phyloP scores from a whole-genome alignment of 2,113 vertebrate genomes.

The Pluvianellus socialis region DNA sequence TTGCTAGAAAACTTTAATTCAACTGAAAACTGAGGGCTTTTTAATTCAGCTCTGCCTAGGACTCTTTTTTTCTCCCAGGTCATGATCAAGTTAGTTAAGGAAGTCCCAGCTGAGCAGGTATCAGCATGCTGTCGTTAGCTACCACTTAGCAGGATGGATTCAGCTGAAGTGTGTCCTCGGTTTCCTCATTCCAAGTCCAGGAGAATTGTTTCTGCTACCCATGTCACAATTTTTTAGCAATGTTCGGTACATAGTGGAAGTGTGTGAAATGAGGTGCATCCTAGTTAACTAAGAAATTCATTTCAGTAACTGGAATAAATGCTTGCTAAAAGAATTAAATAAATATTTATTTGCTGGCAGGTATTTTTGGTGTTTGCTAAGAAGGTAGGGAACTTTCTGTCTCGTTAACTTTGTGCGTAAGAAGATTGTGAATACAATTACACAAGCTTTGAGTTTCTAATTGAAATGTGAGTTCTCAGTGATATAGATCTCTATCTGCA shows the following conservation, averaged over 20 bases:
- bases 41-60: background rate
- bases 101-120: background rate
- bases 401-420: slow-evolving; percentile 21
- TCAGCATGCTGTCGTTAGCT: background rate
- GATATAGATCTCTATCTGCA: background rate
- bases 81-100: background rate
- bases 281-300: background rate
- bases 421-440: background rate
- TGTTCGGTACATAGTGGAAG: background rate
- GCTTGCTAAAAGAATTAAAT: background rate
- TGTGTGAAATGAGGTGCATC: background rate
- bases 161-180: background rate
- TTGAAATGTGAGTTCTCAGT: background rate
- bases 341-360: slow-evolving; percentile 14
- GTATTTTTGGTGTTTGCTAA: slow-evolving; percentile 26
- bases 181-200: background rate
- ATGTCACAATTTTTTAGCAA: background rate
- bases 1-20: background rate
- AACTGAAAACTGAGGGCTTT: background rate
- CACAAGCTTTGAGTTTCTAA: background rate
- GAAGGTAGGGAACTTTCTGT: slow-evolving; percentile 18
- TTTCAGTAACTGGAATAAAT: background rate
- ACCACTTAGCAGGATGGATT: background rate
- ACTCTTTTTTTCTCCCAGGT: background rate
- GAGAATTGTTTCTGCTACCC: background rate